Conservation (phyloP, 2,888 invertebrate genomes). For the Lepidonotus clava region DNA sequence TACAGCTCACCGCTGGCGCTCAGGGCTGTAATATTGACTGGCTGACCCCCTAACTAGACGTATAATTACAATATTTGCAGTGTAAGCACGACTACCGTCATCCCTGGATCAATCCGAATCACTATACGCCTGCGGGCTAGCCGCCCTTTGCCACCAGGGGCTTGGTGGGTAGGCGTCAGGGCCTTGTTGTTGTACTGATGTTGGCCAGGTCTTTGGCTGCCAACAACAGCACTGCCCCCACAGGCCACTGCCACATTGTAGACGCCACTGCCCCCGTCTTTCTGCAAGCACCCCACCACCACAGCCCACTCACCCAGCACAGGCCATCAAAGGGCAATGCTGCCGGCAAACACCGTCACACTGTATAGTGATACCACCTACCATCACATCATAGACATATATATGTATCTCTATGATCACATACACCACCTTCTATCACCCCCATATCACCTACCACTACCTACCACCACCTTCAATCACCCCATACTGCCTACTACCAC, state of each 20-base stretch:
- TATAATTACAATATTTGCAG: conserved; percentile 40
- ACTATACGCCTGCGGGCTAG: not conserved
- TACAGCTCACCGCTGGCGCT: not conserved
- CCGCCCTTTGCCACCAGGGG: not conserved
- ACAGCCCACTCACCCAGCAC: too few relatives aligned
- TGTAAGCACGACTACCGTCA: conserved; percentile 17
- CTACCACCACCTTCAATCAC: not conserved
- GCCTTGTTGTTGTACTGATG: not conserved
- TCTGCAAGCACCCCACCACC: not conserved
- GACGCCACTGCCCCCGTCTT: not conserved
- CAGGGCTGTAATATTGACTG: not conserved
- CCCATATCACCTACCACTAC: not conserved
- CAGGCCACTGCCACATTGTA: not conserved
- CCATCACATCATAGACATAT: too few relatives aligned
- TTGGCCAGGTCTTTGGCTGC: not conserved
- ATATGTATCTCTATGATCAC: too few relatives aligned
- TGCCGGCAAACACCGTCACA: too few relatives aligned
- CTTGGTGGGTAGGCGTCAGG: not conserved
- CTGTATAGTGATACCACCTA: too few relatives aligned
- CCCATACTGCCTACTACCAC: not conserved
- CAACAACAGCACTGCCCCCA: not conserved
- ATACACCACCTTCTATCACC: too few relatives aligned
- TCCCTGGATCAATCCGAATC: conserved; percentile 7
- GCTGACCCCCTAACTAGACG: conserved; percentile 15
- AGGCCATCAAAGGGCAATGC: too few relatives aligned